These are phyloP conservation scores for Thysanoteuthis rhombus DNA, from an alignment of 2,888 invertebrate species.

Conservation along the genomic window DNA sequence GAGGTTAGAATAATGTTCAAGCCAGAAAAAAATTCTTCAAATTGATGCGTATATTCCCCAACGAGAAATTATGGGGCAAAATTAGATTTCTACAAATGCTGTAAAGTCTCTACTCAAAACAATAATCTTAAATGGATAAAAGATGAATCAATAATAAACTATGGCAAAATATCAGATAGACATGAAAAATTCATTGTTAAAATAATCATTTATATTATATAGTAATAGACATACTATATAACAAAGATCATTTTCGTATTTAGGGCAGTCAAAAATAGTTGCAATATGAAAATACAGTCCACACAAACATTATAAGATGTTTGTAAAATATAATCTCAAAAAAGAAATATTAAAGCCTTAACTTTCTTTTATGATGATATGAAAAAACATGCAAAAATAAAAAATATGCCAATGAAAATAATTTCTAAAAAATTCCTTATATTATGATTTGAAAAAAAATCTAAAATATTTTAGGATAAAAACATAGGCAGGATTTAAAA, in stretches of 20 bases:
- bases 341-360: not conserved
- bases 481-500: not conserved
- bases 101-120: not conserved
- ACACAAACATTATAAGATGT: not conserved
- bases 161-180: no score
- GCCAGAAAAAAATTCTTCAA: not conserved
- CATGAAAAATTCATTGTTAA: no score
- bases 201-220: not conserved
- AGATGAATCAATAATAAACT: not conserved
- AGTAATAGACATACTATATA: not conserved
- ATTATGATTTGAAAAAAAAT: not conserved
- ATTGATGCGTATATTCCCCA: not conserved
- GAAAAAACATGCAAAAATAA: not conserved
- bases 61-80: not conserved
- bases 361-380: not conserved
- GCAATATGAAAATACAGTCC: not conserved
- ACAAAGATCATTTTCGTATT: not conserved
- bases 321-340: not conserved
- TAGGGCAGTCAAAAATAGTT: not conserved
- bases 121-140: not conserved
- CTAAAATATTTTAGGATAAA: not conserved
- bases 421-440: not conserved
- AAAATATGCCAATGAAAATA: not conserved
- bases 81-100: not conserved
- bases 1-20: not conserved